phyloP scores from a whole-genome alignment of 2,888 invertebrate species.

The Mellilla xanthometata region DNA sequence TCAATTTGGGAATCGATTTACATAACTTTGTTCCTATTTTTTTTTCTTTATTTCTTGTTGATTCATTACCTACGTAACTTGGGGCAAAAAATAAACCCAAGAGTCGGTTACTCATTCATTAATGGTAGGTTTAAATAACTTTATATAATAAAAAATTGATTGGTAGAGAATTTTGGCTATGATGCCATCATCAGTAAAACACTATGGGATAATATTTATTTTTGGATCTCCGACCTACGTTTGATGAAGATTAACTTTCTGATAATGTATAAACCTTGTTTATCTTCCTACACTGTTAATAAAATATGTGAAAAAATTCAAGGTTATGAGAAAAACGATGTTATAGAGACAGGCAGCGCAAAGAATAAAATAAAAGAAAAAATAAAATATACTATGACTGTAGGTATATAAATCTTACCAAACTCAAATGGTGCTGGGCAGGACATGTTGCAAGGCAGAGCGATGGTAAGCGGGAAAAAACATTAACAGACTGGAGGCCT shows the following conservation, averaged over 20 bases:
- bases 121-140: constrained; percentile 16
- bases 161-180: constrained; percentile 14
- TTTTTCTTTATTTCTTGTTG: constrained; percentile 9
- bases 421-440: too few relatives aligned
- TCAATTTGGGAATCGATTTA: constrained; percentile 19
- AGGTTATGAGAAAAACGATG: not conserved
- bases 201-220: constrained; percentile 12
- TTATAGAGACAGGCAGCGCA: too few relatives aligned
- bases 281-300: constrained; percentile 3
- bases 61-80: constrained; percentile 20
- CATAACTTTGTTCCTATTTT: constrained; percentile 15
- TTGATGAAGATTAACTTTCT: constrained; percentile 6
- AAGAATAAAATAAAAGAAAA: too few relatives aligned
- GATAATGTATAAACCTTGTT: constrained; percentile 4
- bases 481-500: too few relatives aligned
- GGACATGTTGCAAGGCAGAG: too few relatives aligned
- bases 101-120: constrained; percentile 21
- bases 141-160: not conserved
- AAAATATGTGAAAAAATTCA: not conserved
- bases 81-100: constrained; percentile 13
- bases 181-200: constrained; percentile 21
- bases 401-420: too few relatives aligned
- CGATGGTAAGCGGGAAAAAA: too few relatives aligned
- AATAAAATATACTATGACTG: too few relatives aligned
- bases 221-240: constrained; percentile 16